These are phyloP conservation scores for Capitulum mitella DNA, from an alignment of 2,888 invertebrate species.

Conservation along the genomic window DNA sequence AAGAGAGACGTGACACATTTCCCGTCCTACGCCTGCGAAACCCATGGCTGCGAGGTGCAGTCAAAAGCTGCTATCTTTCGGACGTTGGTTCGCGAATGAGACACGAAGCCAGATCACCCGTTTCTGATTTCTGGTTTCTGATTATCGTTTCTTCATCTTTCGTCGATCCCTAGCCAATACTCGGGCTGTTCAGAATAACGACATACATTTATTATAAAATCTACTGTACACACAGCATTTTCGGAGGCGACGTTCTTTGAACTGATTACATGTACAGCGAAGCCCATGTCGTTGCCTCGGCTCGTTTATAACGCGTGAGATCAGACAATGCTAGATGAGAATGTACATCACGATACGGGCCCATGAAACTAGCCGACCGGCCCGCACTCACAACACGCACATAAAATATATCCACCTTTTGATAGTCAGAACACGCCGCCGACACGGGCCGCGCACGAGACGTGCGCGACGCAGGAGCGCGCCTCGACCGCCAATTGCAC, in stretches of 20 bases:
- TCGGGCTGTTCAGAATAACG: too few species aligned
- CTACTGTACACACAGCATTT: conserved; percentile 23
- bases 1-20: too few species aligned
- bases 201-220: conserved; percentile 24
- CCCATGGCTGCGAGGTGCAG: too few species aligned
- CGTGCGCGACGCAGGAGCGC: background rate
- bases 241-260: conserved; percentile 20
- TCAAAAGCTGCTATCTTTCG: too few species aligned
- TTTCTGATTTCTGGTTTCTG: too few species aligned
- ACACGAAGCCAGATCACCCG: too few species aligned
- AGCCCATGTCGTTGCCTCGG: background rate
- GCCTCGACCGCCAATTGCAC: background rate
- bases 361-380: background rate
- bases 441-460: background rate
- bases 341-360: background rate
- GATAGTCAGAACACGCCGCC: background rate
- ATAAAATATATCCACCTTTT: conserved; percentile 17
- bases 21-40: too few species aligned
- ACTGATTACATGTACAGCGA: background rate
- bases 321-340: conserved; percentile 22
- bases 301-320: conserved; percentile 6
- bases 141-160: too few species aligned
- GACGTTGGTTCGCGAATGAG: too few species aligned
- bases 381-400: background rate
- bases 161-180: too few species aligned